Percentiles rank a stretch among this genome's conserved stretches.
These are phyloP conservation scores for Chloroclysta siterata DNA, from an alignment of 2,888 invertebrate genomes.

Conservation along the genomic window DNA sequence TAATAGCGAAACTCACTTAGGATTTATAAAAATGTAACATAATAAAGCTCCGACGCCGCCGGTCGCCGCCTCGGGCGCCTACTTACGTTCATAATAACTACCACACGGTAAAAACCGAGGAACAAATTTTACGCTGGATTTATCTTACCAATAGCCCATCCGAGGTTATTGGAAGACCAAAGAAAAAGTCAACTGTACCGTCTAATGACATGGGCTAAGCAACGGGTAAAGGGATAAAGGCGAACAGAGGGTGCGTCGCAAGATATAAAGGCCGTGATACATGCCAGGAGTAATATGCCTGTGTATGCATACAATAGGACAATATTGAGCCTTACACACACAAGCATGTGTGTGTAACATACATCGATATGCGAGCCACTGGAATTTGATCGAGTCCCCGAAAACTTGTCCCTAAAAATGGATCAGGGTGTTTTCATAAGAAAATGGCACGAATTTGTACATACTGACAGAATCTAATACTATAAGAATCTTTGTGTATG, in stretches of 20 bases:
- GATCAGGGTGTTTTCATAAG: not conserved
- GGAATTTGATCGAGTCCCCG: not conserved
- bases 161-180: conserved; percentile 43
- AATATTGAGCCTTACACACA: not conserved
- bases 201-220: conserved; percentile 49
- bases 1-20: conserved; percentile 42
- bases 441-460: not conserved
- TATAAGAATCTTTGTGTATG: not conserved
- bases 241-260: conserved; percentile 34
- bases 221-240: conserved; percentile 37
- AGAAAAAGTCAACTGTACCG: conserved; percentile 41
- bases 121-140: conserved; percentile 44
- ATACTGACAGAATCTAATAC: not conserved
- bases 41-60: conserved; percentile 32
- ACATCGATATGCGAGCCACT: not conserved
- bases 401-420: conserved; percentile 1
- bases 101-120: conserved; percentile 20
- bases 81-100: conserved; percentile 37
- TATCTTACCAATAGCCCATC: conserved; percentile 43
- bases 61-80: conserved; percentile 32
- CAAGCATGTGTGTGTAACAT: no score
- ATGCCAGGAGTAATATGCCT: conserved; percentile 7
- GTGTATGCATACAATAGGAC: not conserved
- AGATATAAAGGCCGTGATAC: conserved; percentile 23
- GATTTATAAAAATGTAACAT: conserved; percentile 42